Evolutionary conservation across 2,113 vertebrate species (phyloP).

Genomic region (Cettia cetti): DNA sequence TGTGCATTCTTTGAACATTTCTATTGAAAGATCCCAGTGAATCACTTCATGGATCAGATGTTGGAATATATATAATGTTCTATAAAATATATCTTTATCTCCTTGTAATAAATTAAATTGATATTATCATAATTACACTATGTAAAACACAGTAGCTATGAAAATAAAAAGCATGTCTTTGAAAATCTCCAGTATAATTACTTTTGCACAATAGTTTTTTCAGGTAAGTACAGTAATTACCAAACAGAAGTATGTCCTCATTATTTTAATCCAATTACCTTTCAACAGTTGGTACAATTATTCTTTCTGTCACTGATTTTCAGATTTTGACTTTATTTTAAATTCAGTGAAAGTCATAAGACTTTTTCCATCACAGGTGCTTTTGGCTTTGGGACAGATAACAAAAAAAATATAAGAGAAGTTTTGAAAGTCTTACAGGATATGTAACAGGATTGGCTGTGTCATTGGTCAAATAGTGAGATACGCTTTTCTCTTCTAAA

Average conservation of each 20-base stretch:
- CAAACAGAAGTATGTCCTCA: not conserved
- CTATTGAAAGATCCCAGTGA: not conserved
- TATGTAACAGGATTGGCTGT: not conserved
- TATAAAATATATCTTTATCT: not conserved
- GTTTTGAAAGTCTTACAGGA: not conserved
- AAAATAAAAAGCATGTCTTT: slow-evolving; percentile 16
- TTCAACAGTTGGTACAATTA: not conserved
- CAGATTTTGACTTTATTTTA: not conserved
- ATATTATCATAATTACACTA: not conserved
- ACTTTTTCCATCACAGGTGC: not conserved
- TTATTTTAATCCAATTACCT: slow-evolving; percentile 36
- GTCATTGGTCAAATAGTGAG: not conserved
- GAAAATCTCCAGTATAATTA: not conserved
- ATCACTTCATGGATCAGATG: not conserved
- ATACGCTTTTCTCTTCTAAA: not conserved
- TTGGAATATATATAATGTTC: not conserved
- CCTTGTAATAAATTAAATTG: not conserved
- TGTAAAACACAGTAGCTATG: not conserved
- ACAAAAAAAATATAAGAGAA: not conserved
- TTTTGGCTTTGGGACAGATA: not conserved
- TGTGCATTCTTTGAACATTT: not conserved
- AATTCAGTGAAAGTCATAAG: not conserved
- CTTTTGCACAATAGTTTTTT: slow-evolving; percentile 7
- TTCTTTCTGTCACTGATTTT: not conserved
- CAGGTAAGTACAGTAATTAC: not conserved